phyloP scores from a whole-genome alignment of 2,113 vertebrate species.

The Anser cygnoides region DNA sequence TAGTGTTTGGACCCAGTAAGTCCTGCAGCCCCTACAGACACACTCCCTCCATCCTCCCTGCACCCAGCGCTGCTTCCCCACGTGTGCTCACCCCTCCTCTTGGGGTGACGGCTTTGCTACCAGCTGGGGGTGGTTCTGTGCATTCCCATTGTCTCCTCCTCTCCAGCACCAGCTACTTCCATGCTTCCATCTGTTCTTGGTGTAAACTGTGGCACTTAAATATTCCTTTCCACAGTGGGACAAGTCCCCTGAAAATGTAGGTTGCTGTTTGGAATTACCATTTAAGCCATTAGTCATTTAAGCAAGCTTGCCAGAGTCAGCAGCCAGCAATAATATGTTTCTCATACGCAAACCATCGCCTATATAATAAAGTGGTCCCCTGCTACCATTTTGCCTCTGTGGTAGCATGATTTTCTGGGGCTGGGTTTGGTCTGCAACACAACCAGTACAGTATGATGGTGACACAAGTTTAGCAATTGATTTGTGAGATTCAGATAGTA shows the following conservation, averaged over 20 bases:
- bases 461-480: not conserved
- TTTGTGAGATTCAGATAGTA: not conserved
- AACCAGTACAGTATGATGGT: not conserved
- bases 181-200: not conserved
- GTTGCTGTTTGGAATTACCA: not conserved
- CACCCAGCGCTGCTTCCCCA: accelerated
- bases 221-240: not conserved
- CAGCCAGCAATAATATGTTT: not conserved
- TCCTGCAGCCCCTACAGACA: not conserved
- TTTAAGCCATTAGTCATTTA: not conserved
- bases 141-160: not conserved
- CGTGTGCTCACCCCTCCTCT: not conserved
- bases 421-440: not conserved
- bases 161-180: not conserved
- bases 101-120: not conserved
- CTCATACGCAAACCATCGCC: not conserved
- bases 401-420: not conserved
- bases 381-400: accelerated
- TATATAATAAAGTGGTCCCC: not conserved
- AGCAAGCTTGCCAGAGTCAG: not conserved
- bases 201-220: not conserved
- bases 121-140: not conserved
- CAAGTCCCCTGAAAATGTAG: not conserved
- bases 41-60: not conserved
- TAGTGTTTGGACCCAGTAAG: not conserved